Percentiles rank a stretch among this genome's conserved stretches.
phyloP scores from a whole-genome alignment of 2,888 invertebrate species.

The Notocelia uddmanniana region DNA sequence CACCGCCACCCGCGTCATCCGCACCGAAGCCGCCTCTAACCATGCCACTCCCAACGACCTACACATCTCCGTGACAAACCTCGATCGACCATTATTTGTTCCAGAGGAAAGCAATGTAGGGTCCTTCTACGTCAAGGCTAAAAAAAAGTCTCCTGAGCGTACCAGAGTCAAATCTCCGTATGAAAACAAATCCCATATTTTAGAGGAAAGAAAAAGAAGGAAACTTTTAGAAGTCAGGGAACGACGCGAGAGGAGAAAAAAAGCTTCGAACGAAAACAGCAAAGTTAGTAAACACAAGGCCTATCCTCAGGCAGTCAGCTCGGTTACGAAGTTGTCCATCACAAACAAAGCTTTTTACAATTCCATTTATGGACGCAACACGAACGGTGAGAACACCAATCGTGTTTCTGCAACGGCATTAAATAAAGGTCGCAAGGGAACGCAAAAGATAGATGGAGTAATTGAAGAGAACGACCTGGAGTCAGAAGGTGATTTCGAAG shows the following conservation, averaged over 20 bases:
- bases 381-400: slow-evolving; percentile 53
- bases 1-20: slow-evolving; percentile 38
- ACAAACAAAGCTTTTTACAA: slow-evolving; percentile 80
- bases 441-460: slow-evolving; percentile 49
- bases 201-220: slow-evolving; percentile 76
- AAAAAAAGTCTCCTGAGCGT: slow-evolving; percentile 66
- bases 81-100: slow-evolving; percentile 62
- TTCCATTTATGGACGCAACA: slow-evolving; percentile 73
- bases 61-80: slow-evolving; percentile 60
- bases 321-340: slow-evolving; percentile 78
- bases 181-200: slow-evolving; percentile 69
- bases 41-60: slow-evolving; percentile 61
- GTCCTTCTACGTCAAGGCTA: slow-evolving; percentile 50
- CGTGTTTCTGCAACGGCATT: slow-evolving; percentile 41
- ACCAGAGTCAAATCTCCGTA: slow-evolving; percentile 77
- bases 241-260: slow-evolving; percentile 71
- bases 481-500: slow-evolving; percentile 48
- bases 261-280: slow-evolving; percentile 66
- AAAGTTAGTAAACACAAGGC: slow-evolving; percentile 69
- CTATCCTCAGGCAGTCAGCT: slow-evolving; percentile 69
- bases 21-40: slow-evolving; percentile 53
- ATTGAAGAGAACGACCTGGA: slow-evolving; percentile 52
- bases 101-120: slow-evolving; percentile 68
- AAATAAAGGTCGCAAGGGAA: slow-evolving; percentile 51
- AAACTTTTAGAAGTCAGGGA: slow-evolving; percentile 75